Conservation (phyloP, 92 coral and sea anemone species). For the Epizoanthus fatuus region DNA sequence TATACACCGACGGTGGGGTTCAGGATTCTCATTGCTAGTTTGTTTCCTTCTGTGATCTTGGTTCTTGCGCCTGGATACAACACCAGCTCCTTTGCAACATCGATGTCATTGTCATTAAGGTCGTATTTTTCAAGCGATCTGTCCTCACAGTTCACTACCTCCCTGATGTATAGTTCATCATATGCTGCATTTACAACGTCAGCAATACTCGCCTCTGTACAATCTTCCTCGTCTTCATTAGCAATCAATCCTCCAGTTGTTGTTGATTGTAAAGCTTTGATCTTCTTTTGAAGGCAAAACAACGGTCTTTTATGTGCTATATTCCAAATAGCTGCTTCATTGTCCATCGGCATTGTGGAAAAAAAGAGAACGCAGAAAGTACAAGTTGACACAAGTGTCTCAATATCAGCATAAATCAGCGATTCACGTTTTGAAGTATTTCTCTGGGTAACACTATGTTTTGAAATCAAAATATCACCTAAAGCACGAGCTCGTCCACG, state of each 20-base stretch:
- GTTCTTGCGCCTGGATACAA: not conserved
- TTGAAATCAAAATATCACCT: not conserved
- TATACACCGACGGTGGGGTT: not conserved
- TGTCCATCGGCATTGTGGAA: not conserved
- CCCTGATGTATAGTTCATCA: not conserved
- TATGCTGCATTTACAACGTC: not conserved
- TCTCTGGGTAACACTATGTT: not conserved
- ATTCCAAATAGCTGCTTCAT: not conserved
- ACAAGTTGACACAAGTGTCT: not conserved
- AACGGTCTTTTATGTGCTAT: too few species aligned
- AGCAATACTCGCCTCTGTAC: not conserved
- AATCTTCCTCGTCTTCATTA: too few species aligned
- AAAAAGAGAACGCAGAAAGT: not conserved
- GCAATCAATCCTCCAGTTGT: too few species aligned
- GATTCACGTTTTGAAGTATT: not conserved
- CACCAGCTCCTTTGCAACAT: not conserved
- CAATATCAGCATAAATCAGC: not conserved
- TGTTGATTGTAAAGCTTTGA: too few species aligned
- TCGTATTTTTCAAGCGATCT: not conserved
- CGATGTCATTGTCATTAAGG: not conserved
- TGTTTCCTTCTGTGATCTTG: not conserved
- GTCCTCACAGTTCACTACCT: not conserved
- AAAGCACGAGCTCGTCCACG: slow-evolving; percentile 31
- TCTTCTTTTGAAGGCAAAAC: too few species aligned
- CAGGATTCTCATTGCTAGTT: not conserved